Evolutionary conservation across 1,140 invertebrate genomes (phyloP), one percentile per base, ranked within the genome.

Genomic region (Euschistus heros): DNA sequence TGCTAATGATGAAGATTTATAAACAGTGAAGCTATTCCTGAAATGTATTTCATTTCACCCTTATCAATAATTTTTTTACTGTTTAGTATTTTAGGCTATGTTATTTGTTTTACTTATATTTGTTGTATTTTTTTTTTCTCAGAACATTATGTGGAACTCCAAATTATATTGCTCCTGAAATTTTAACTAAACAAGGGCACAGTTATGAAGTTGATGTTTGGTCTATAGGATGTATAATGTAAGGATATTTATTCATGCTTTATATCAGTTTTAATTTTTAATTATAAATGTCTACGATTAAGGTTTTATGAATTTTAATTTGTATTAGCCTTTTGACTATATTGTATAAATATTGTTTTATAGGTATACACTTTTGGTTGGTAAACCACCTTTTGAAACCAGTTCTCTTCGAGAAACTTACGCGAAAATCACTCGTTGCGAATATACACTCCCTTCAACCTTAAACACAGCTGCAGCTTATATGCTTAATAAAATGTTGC

Each of bases 111-210:
- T n/a, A n/a, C n/a, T n/a, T n/a, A n/a, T n/a, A n/a, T n/a, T n/a
- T n/a, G n/a, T n/a, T n/a, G n/a, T n/a, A n/a, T n/a, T 50, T 61
- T 65, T 30, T 68, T 66, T 62, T 63, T 70, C 74, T 14, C 74
- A 88, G 86, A 77, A 97, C 94, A 44, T 75, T 98, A 22, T 98
- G 95, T 76, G 95, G 94, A 15, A 98, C 95, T n/a, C 94, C 95
- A 6, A 98, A 98, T 75, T 98, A 98, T 72, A 97, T 98, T 71
- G 94, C 95, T 8, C 95, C 95, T 14, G 95, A 98, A 77, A 94
- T 98, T 66, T 76, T 98, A 62, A 89, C 84, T 24, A 97, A 96
- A 77, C 87, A 89, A 72, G 94, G 94, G 0, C 93, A 98, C 75
- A 94, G 92, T 17, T 97, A 87, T 75, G 92, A 97, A 81, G 94